Evolutionary conservation across 2,113 vertebrate genomes (phyloP), one percentile per base, ranked within the genome.

Genomic region (Ochotona curzoniae): DNA sequence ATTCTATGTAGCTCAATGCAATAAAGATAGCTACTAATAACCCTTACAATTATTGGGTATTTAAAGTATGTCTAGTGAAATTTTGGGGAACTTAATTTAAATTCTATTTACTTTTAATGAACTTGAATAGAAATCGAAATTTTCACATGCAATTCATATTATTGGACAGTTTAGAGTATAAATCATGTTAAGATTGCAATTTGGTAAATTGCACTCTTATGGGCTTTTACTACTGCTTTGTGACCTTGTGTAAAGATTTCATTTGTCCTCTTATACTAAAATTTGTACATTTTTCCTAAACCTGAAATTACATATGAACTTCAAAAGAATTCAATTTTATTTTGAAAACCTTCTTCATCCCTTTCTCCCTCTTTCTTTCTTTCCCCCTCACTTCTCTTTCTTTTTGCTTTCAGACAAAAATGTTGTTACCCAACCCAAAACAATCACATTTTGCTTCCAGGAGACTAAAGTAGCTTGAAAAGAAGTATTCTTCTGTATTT

Each of bases 211-310:
- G 74, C 35, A n/a, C 47, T 85, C 5, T 13, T 51, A 12, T 7
- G 13, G n/a, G 38, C 0, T 64, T 84, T 69, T 61, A 44, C 32
- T 67, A 38, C 21, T 86, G 44, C 21, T 74, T 54, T 75, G 17
- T 54, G 13, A 84, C 28, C 38, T 61, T 78, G 6, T 44, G 14
- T 51, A 71, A 93, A 9, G 47, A 69, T 35, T 78, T 80, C 23
- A 67, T 78, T 51, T 85, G 14, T 69, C 35, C 54, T 71, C 64
- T 93, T 90, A n/a, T 49, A 66, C 47, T 75, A 30, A 83, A 75
- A 91, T 67, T 21, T 84, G n/a, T 44, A 91, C 47, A 44, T 83
- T 35, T 94, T 70, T 10, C 23, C 17, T 84, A 70, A 79, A 63
- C 76, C 32, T 81, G 51, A 18, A 91, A 73, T 81, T 70, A 25